Conservation (phyloP, 1,140 invertebrate genomes). For the Pogonomyrmex barbatus region DNA sequence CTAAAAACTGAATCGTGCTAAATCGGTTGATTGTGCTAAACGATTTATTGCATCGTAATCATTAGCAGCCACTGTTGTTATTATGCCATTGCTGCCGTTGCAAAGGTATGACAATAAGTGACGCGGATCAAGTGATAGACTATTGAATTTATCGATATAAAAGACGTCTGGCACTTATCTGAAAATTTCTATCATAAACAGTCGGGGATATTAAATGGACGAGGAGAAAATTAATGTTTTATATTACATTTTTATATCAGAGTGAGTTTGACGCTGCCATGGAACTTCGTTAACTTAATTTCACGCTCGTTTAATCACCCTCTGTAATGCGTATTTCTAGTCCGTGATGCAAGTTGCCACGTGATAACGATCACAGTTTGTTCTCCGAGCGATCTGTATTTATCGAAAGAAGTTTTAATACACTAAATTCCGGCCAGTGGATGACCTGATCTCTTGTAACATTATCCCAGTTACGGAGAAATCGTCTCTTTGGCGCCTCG, state of each 20-base stretch:
- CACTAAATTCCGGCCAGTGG: slow-evolving; percentile 78
- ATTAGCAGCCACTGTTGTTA: neutral
- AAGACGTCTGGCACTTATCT: neutral
- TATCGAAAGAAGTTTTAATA: slow-evolving; percentile 21
- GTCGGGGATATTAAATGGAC: neutral
- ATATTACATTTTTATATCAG: neutral
- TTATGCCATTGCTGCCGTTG: neutral
- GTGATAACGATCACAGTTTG: neutral
- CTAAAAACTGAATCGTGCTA: slow-evolving; percentile 63
- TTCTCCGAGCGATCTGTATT: neutral
- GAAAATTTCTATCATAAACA: neutral
- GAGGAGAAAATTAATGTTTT: slow-evolving; percentile 16
- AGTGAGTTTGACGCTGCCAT: neutral
- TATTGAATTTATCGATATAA: neutral
- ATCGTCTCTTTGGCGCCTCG: slow-evolving; percentile 75
- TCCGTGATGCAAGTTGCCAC: neutral
- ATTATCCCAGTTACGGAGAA: slow-evolving; percentile 82
- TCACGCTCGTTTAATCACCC: slow-evolving; percentile 15
- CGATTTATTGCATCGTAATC: slow-evolving; percentile 45
- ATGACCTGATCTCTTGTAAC: slow-evolving; percentile 81
- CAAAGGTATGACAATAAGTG: slow-evolving; percentile 2
- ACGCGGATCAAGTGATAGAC: neutral
- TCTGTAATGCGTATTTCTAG: slow-evolving; percentile 28
- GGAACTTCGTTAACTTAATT: slow-evolving; percentile 36
- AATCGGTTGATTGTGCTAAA: slow-evolving; percentile 28